These are phyloP conservation scores for Motacilla tschutschensis DNA, from an alignment of 2,113 vertebrate species.

Conservation along the genomic window DNA sequence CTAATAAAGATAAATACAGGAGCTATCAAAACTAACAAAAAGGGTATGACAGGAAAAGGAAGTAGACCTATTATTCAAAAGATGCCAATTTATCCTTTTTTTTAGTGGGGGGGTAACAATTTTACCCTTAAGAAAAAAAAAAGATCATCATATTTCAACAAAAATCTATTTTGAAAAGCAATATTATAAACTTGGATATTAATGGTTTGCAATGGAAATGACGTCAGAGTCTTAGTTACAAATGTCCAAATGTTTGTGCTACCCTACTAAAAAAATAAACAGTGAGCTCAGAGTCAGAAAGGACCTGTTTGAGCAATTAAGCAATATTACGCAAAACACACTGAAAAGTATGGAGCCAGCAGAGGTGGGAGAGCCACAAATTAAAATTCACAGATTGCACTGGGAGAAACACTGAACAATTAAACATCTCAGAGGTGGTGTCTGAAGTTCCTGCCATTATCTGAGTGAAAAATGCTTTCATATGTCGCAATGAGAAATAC, in stretches of 20 bases:
- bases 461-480: conserved; percentile 3
- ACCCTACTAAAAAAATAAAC: conserved; percentile 5
- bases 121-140: background rate
- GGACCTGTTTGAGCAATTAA: background rate
- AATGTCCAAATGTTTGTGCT: conserved; percentile 42
- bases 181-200: conserved; percentile 1
- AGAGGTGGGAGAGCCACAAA: conserved; percentile 18
- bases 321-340: background rate
- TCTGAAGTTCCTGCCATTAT: conserved; percentile 26
- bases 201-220: conserved; percentile 34
- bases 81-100: background rate
- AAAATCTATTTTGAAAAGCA: conserved; percentile 1
- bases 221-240: conserved; percentile 14
- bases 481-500: background rate
- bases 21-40: background rate
- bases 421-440: background rate
- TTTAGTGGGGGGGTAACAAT: background rate
- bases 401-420: background rate
- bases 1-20: background rate
- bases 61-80: background rate
- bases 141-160: background rate
- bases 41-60: background rate
- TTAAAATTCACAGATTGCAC: conserved; percentile 33
- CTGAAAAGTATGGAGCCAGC: background rate
- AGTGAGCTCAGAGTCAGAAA: conserved; percentile 31